Evolutionary conservation across 2,888 invertebrate genomes (phyloP).

Genomic region (Brenthis daphne): DNA sequence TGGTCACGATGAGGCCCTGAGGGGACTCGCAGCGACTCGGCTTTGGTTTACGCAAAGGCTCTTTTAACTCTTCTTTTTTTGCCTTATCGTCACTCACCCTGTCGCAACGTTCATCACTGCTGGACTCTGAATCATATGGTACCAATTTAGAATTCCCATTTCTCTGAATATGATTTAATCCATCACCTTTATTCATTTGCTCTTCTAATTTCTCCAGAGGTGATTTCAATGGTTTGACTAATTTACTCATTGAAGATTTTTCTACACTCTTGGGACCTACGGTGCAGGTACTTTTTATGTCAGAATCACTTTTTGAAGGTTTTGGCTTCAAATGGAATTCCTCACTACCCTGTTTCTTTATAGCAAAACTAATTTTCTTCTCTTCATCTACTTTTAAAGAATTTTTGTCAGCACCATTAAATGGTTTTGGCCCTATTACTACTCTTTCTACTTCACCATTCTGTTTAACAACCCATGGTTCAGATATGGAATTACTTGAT

Average conservation of each 20-base stretch:
- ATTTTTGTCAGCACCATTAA: conserved; percentile 62
- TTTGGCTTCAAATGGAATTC: conserved; percentile 57
- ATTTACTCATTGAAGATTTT: conserved; percentile 58
- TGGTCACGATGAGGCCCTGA: conserved; percentile 60
- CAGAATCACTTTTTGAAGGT: conserved; percentile 61
- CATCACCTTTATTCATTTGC: conserved; percentile 70
- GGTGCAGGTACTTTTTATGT: conserved; percentile 50
- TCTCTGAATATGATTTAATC: conserved; percentile 51
- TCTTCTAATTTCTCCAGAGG: conserved; percentile 73
- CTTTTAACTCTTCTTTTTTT: conserved; percentile 16
- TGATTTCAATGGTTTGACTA: conserved; percentile 65
- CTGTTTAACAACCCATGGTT: conserved; percentile 76
- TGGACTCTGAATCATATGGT: conserved; percentile 84
- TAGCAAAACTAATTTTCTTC: conserved; percentile 63
- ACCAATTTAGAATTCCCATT: conserved; percentile 73
- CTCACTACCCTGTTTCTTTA: conserved; percentile 63
- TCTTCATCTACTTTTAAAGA: conserved; percentile 59
- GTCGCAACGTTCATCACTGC: conserved; percentile 66
- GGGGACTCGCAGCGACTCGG: conserved; percentile 65
- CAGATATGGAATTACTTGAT: conserved; percentile 55
- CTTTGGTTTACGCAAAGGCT: conserved; percentile 54
- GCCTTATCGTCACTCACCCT: conserved; percentile 35
- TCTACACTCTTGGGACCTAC: conserved; percentile 52
- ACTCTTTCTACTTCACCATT: conserved; percentile 76
- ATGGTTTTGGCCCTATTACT: conserved; percentile 55